Conservation (phyloP, 2,113 vertebrate genomes). For the Petrocephalus microphthalmus region DNA sequence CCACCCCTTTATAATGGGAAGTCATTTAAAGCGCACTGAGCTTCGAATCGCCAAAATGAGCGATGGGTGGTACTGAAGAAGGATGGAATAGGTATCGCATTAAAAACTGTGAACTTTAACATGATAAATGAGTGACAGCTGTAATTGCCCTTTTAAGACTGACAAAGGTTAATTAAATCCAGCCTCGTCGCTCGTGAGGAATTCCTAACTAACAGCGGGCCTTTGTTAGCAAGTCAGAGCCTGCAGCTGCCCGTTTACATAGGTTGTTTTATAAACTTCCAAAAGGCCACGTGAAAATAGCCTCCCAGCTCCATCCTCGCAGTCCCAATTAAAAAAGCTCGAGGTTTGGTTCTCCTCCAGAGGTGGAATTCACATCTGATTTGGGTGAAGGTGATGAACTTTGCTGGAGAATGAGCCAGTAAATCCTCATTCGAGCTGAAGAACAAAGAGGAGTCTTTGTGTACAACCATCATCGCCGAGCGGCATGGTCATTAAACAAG, state of each 20-base stretch:
- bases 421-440: neutral
- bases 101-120: conserved; percentile 5
- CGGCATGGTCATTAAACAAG: neutral
- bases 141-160: neutral
- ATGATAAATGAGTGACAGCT: neutral
- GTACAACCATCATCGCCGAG: neutral
- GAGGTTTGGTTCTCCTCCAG: neutral
- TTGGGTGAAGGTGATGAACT: neutral
- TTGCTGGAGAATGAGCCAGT: neutral
- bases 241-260: neutral
- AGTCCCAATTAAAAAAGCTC: neutral
- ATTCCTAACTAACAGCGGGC: neutral
- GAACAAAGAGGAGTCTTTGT: neutral
- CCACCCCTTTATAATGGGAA: neutral
- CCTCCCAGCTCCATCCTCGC: neutral
- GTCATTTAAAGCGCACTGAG: neutral
- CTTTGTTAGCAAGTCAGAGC: neutral
- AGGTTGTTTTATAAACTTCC: neutral
- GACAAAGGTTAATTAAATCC: conserved; percentile 10
- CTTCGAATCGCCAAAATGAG: neutral
- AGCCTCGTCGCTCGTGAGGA: neutral
- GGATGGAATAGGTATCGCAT: neutral
- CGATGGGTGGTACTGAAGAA: neutral
- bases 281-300: neutral
- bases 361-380: neutral